Evolutionary conservation across 2,888 invertebrate genomes (phyloP).

Genomic region (Bimastos eiseni): DNA sequence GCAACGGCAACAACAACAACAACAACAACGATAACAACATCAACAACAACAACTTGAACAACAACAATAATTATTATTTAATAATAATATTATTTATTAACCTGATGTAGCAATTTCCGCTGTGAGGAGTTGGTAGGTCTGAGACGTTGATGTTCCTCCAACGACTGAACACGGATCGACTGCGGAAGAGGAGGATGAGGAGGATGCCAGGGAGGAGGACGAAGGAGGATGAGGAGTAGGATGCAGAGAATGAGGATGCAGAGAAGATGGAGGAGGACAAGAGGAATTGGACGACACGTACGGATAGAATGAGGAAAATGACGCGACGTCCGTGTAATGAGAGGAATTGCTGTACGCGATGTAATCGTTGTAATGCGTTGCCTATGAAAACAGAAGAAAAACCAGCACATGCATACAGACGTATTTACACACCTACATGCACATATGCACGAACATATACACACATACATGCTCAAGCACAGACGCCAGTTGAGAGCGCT

Average conservation of each 20-base stretch:
- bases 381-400: not conserved
- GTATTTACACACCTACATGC: not conserved
- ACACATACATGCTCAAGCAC: no score
- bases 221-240: not conserved
- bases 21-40: no score
- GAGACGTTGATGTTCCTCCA: not conserved
- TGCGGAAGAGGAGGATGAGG: not conserved
- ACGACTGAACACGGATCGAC: not conserved
- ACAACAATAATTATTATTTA: no score
- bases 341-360: not conserved
- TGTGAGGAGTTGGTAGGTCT: not conserved
- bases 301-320: slow-evolving; percentile 1
- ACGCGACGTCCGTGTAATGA: not conserved
- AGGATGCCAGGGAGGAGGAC: not conserved
- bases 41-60: no score
- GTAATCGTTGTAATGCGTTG: not conserved
- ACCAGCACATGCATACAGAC: no score
- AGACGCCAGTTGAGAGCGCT: no score
- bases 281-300: not conserved
- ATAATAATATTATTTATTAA: no score
- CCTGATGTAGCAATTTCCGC: not conserved
- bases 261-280: not conserved
- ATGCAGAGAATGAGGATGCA: no score
- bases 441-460: not conserved
- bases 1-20: no score